A percentile compares a stretch with the other conserved stretches of the same genome.
These are phyloP conservation scores for Sitophilus oryzae DNA, from an alignment of 1,140 invertebrate genomes.

Conservation along the genomic window DNA sequence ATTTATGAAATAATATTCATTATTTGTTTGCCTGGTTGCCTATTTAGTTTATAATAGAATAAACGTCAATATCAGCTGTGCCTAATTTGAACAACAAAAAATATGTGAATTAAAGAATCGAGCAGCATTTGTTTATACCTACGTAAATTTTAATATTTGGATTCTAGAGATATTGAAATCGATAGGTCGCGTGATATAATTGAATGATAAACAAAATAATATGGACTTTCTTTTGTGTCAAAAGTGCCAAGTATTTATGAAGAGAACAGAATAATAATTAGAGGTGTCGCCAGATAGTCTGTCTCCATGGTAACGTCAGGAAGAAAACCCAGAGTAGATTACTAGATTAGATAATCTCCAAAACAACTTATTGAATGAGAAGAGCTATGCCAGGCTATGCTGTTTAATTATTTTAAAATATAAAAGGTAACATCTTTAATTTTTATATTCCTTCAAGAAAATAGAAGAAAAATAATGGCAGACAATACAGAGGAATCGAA, in stretches of 20 bases:
- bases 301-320: slow-evolving; percentile 14
- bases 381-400: too few species aligned
- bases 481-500: neutral
- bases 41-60: too few species aligned
- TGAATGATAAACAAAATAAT: too few species aligned
- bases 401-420: neutral
- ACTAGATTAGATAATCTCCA: neutral
- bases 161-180: too few species aligned
- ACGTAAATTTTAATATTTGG: too few species aligned
- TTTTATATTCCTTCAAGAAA: neutral
- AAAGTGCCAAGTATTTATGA: too few species aligned
- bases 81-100: neutral
- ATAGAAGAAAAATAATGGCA: neutral
- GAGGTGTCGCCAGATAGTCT: slow-evolving; percentile 18
- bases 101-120: neutral
- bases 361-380: neutral
- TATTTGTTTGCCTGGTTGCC: too few species aligned
- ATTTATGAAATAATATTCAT: neutral
- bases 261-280: too few species aligned
- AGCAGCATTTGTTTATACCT: neutral
- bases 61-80: neutral
- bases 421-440: neutral
- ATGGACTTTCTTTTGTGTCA: too few species aligned
- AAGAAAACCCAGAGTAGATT: neutral
- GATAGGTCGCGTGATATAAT: too few species aligned